Conservation (phyloP, 2,113 vertebrate genomes). For the Neolamprologus fasciatus region DNA sequence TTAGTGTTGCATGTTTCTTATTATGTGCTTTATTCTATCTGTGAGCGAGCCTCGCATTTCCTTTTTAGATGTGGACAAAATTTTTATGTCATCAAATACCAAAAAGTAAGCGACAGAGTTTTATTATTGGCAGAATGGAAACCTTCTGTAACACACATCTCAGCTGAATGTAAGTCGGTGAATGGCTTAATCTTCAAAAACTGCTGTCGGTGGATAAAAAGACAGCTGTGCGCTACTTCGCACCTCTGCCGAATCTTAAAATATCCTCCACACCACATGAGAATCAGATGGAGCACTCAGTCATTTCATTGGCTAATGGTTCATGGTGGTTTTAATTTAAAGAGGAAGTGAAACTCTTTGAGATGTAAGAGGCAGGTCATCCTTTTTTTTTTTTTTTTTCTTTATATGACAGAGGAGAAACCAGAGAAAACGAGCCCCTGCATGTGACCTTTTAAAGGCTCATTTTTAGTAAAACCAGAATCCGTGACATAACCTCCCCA, state of each 20-base stretch:
- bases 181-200: fast-evolving
- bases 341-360: not conserved
- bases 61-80: not conserved
- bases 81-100: fast-evolving
- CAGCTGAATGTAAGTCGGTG: not conserved
- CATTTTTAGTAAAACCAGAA: not conserved
- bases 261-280: fast-evolving
- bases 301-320: not conserved
- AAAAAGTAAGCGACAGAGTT: not conserved
- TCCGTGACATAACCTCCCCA: not conserved
- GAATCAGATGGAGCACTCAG: not conserved
- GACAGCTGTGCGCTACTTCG: fast-evolving
- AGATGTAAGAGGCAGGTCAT: not conserved
- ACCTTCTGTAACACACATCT: not conserved
- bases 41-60: fast-evolving
- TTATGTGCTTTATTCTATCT: not conserved
- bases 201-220: not conserved
- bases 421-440: not conserved
- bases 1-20: not conserved
- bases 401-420: fast-evolving
- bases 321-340: not conserved
- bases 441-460: not conserved
- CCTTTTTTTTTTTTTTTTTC: fast-evolving
- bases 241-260: not conserved
- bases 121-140: not conserved